Base-by-base conservation (phyloP, 2,797 vertebrate genomes). In the Semaprochilodus insignis region DNA sequence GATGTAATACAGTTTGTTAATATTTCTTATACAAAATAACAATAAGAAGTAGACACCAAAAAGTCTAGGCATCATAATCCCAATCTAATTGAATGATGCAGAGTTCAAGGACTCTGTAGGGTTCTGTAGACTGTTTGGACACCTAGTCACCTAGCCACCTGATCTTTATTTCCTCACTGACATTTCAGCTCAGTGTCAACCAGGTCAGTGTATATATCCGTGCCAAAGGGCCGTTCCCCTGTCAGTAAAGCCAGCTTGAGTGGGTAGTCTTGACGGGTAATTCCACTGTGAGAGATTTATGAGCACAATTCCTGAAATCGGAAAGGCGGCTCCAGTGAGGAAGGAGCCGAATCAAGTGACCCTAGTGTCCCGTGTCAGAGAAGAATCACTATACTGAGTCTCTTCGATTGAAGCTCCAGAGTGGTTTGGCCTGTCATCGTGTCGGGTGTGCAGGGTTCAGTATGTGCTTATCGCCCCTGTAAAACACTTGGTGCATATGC, bases 281-380 rank as follows among this genome's bases (percentile, higher is more conserved):
- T 31, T 76, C 36, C 8, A 36, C 19, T 23, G 3, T 80, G 21
- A 34, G 17, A 21, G 23, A 62, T 4, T 76, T 59, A 25, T 10
- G 23, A 23, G 23, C 48, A 31, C 21, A 65, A 57, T 31, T 77
- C 25, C 34, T 54, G 19, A 48, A 77, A 76, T 44, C 36, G 31
- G 63, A 74, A 60, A 21, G 1, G 19, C 59, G 19, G 44, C 14
- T 19, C 13, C 62, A 23, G 23, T 44, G 65, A 65, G 55, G 59
- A 74, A 21, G 21, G 63, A 83, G 66, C 19, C 1, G 52, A 81
- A 57, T 83, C 75, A 25, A 78, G 63, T 81, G 75, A 83, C 55
- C 75, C 81, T 17, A 25, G 54, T 74, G 16, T 72, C 72, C 66
- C 11, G 16, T 54, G 65, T 57, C 59, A 57, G 25, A 15, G 55